Evolutionary conservation across 2,888 invertebrate genomes (phyloP).

Genomic region (Megalurothrips usitatus): DNA sequence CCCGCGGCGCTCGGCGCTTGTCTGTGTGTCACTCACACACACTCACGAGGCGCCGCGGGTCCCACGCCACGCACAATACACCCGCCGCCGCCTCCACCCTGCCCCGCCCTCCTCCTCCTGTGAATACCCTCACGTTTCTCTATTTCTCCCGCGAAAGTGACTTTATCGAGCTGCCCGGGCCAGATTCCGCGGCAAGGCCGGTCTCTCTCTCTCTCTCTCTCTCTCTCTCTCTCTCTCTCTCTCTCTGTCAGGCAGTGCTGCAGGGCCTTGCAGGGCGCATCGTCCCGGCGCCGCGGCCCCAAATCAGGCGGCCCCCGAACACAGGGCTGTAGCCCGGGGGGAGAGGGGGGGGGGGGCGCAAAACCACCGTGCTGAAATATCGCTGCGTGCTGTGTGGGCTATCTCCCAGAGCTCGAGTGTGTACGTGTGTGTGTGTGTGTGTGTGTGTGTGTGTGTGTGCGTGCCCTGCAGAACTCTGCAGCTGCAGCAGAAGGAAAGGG

Average conservation of each 20-base stretch:
- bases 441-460: neutral
- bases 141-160: slow-evolving; percentile 19
- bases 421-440: neutral
- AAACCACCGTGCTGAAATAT: neutral
- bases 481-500: neutral
- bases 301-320: neutral
- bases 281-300: neutral
- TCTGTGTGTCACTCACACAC: neutral
- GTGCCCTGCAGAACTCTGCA: neutral
- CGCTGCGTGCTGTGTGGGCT: neutral
- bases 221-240: no score
- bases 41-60: neutral
- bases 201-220: neutral
- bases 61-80: neutral
- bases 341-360: no score
- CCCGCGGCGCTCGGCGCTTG: neutral
- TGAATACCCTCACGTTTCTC: slow-evolving; percentile 19
- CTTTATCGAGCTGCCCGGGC: slow-evolving; percentile 19
- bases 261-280: neutral
- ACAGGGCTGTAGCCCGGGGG: neutral
- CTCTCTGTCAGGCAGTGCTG: neutral
- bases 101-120: neutral
- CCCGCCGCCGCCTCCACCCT: neutral
- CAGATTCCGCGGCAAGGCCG: neutral
- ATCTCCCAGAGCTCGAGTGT: neutral